Base-by-base conservation (phyloP, 1,140 invertebrate genomes). In the Yoshiicerus persimilis region DNA sequence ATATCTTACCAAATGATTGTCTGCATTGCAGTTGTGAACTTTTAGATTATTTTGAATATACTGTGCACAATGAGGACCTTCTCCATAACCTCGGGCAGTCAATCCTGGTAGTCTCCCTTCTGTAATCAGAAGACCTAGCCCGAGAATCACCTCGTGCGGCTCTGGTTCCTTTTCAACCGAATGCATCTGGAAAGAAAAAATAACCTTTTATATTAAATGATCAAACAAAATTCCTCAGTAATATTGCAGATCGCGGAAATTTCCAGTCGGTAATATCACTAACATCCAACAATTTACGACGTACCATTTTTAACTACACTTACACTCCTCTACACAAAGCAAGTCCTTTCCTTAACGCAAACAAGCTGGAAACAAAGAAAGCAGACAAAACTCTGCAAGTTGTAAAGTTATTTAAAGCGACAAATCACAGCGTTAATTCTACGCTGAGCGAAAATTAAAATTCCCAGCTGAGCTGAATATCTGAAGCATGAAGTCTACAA, bases 51-150 rank as follows among this genome's bases (percentile, higher is more conserved):
- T 80, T 83, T 90, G 86, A 77, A 89, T 41, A 64, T 84, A 89
- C 80, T 88, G 92, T 87, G 93, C 91, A 92, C 95, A 96, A 91
- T 96, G 96, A 8, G 95, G 95, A 25, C 96, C 96, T 92, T 96
- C 95, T 89, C 94, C 94, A 92, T 95, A 95, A n/a, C 95, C 95
- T 89, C 94, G 94, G 86, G 93, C 93, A 89, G 94, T 94, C 16
- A 91, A 92, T 36, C 94, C 95, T 36, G 95, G 95, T 34, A 94
- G 94, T 80, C 95, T 93, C 38, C 95, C 95, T 92, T 96, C 95
- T 87, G 94, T 93, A 30, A 96, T 94, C 91, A 96, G 92, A 90
- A 95, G 94, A 90, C 95, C 95, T 47, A 94, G 89, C 86, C 93
- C 92, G 11, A 92, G 91, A 91, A 95, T 94, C 91, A 95, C 93